phyloP scores from a whole-genome alignment of 1,140 invertebrate genomes.

The Bombus consobrinus region DNA sequence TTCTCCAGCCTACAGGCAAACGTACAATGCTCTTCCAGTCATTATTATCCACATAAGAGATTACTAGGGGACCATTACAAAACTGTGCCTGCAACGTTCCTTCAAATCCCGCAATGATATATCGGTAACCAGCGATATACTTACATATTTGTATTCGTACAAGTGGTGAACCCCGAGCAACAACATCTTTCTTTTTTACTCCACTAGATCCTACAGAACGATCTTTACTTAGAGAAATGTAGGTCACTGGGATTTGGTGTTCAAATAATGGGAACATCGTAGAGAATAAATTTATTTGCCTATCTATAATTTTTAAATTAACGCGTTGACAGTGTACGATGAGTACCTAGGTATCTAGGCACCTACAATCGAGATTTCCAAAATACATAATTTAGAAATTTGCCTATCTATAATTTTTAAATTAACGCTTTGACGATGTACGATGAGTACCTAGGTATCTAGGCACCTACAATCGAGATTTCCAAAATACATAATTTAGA shows the following conservation, averaged over 20 bases:
- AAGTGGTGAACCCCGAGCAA: background rate
- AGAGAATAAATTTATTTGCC: background rate
- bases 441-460: too few species aligned
- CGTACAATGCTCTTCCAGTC: conserved; percentile 64
- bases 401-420: background rate
- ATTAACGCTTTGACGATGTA: fast-evolving
- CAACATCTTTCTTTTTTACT: background rate
- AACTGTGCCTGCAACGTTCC: conserved; percentile 54
- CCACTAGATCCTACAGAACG: too few species aligned
- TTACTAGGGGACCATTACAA: conserved; percentile 61
- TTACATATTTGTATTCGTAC: background rate
- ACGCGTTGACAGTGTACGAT: fast-evolving
- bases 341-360: too few species aligned
- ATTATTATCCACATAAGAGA: conserved; percentile 68
- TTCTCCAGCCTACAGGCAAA: conserved; percentile 52
- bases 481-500: too few species aligned
- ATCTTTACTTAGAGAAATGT: background rate
- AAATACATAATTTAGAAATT: background rate
- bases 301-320: background rate
- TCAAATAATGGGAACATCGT: background rate
- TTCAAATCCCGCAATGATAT: conserved; percentile 60
- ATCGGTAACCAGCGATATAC: conserved; percentile 42
- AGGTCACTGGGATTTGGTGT: background rate
- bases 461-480: too few species aligned
- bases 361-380: too few species aligned